Evolutionary conservation across 2,113 vertebrate genomes (phyloP), one percentile per base, ranked within the genome.

Genomic region (Ophiodon elongatus): DNA sequence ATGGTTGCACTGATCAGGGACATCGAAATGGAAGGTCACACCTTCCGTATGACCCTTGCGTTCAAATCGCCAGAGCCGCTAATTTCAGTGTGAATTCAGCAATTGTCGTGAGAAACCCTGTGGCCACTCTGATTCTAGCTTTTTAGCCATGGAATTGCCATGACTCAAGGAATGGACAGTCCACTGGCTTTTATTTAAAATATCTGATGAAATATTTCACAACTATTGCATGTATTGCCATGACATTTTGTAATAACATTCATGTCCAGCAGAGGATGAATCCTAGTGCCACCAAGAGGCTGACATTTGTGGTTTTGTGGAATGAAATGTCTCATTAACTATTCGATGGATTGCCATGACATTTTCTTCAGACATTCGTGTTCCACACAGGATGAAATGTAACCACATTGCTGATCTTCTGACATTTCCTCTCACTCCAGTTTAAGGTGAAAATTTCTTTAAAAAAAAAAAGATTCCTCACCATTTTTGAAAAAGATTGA

Each of bases 301-400:
- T 56, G n/a, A 56, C n/a, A 25, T 14, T 25, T 57, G 54, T 57
- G 11, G 50, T 50, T 56, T 27, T 57, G 9, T 57, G 13, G 54
- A 57, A 25, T 57, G 54, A 57, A 57, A 57, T 57, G n/a, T 56
- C 23, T 56, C n/a, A 56, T 56, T 56, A 52, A 52, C 50, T 52
- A 52, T 52, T 52, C 50, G 19, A 52, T 23, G 17, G 17, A 52
- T 52, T 23, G 50, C 50, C 19, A 52, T 56, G 54, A 56, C 54
- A 57, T 57, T 57, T 14, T 27, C 10, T 27, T 25, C 9, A 57
- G n/a, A 57, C 50, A 23, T 52, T 9, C 19, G 8, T 52, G 21
- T 52, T 52, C 50, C 50, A 52, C 19, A 9, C 54, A 14, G 54
- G 54, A 27, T 11, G 25, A 57, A 13, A 27, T 57, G 23, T 27